These are phyloP conservation scores for Cylindroiulus punctatus DNA, from an alignment of 2,888 invertebrate genomes.

Conservation along the genomic window DNA sequence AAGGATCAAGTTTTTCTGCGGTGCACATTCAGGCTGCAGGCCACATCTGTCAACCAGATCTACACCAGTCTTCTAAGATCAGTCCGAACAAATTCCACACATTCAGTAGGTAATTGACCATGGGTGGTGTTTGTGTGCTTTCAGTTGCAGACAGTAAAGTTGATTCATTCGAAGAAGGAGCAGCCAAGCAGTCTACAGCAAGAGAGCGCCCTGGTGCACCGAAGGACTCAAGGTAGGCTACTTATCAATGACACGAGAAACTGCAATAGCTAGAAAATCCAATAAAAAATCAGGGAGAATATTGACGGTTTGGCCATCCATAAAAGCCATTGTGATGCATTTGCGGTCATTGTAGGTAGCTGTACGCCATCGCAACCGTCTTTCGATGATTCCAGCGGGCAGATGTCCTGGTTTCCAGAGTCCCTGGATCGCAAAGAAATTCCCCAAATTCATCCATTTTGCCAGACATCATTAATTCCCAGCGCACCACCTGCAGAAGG, in stretches of 20 bases:
- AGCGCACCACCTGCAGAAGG: constrained; percentile 57
- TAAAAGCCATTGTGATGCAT: no score
- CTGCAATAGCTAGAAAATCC: background rate
- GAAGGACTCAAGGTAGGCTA: constrained; percentile 43
- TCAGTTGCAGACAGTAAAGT: constrained; percentile 31
- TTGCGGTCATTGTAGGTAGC: constrained; percentile 31
- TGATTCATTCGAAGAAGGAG: constrained; percentile 47
- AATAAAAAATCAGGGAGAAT: background rate
- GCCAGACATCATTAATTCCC: constrained; percentile 53
- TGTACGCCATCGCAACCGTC: constrained; percentile 36
- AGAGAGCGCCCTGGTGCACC: constrained; percentile 40
- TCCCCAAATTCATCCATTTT: constrained; percentile 50
- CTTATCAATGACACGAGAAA: background rate
- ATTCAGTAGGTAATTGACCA: background rate
- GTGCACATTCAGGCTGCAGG: no score
- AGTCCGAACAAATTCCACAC: no score
- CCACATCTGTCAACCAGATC: no score
- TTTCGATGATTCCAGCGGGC: constrained; percentile 53
- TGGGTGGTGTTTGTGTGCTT: background rate
- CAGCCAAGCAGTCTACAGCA: background rate
- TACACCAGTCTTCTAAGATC: no score
- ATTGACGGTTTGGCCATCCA: background rate
- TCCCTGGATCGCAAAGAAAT: constrained; percentile 51
- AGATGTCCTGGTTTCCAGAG: constrained; percentile 32
- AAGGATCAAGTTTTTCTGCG: no score